Conservation (phyloP, 2,888 invertebrate genomes). For the Chymomyza fuscimana region DNA sequence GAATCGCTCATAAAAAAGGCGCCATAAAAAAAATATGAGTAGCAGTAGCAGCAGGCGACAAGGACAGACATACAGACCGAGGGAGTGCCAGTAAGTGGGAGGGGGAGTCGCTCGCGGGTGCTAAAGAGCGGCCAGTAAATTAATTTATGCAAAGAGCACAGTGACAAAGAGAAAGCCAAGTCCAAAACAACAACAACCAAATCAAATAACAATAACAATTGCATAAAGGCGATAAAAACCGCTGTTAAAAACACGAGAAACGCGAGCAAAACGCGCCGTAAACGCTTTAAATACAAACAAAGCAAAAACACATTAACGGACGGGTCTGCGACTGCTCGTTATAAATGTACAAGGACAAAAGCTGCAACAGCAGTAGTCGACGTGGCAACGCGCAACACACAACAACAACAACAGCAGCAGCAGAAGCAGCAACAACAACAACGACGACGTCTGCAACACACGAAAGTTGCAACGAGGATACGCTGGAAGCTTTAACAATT, state of each 20-base stretch:
- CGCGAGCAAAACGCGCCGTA: slow-evolving; percentile 14
- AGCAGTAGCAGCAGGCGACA: not conserved
- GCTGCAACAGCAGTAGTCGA: slow-evolving; percentile 78
- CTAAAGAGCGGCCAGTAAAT: slow-evolving; percentile 22
- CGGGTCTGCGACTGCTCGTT: slow-evolving; percentile 53
- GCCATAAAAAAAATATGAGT: slow-evolving; percentile 39
- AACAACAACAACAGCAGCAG: slow-evolving; percentile 19
- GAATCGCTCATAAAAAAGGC: slow-evolving; percentile 50
- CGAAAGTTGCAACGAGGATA: slow-evolving; percentile 44
- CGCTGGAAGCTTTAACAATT: slow-evolving; percentile 57
- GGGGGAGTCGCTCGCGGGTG: not conserved
- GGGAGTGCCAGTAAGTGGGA: not conserved
- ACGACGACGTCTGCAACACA: slow-evolving; percentile 18
- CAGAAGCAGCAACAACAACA: slow-evolving; percentile 24
- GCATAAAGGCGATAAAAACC: slow-evolving; percentile 7
- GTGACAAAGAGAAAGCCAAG: not conserved
- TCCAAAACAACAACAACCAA: slow-evolving; percentile 13
- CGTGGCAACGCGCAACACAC: slow-evolving; percentile 57
- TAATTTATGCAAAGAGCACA: slow-evolving; percentile 43
- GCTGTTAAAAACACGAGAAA: slow-evolving; percentile 15
- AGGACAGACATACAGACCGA: not conserved
- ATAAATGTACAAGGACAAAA: slow-evolving; percentile 78
- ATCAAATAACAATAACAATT: slow-evolving; percentile 28
- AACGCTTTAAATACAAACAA: slow-evolving; percentile 21
- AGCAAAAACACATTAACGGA: slow-evolving; percentile 17